Evolutionary conservation across 1,140 invertebrate genomes (phyloP).

Genomic region (Kradibia gibbosae): DNA sequence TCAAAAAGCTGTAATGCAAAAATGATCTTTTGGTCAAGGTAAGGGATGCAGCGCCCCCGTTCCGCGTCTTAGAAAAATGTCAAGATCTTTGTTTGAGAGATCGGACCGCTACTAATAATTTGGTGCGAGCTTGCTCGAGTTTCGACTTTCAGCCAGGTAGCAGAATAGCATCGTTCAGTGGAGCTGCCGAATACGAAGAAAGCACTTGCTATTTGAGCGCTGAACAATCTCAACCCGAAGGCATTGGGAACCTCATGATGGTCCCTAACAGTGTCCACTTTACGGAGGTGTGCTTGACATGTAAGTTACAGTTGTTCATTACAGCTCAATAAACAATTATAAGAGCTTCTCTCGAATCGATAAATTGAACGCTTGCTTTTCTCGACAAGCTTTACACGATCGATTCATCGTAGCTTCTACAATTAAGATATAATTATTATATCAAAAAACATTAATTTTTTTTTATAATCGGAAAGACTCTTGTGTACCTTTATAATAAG

Average conservation of each 20-base stretch:
- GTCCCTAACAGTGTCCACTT: constrained; percentile 91
- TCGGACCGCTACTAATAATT: constrained; percentile 83
- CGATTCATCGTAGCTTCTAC: too few relatives aligned
- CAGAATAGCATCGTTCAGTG: constrained; percentile 85
- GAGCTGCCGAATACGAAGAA: constrained; percentile 89
- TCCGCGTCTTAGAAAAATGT: constrained; percentile 88
- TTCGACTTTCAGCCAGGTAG: constrained; percentile 93
- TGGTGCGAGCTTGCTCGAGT: constrained; percentile 85
- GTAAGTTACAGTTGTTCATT: constrained; percentile 77
- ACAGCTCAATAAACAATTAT: too few relatives aligned
- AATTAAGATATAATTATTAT: too few relatives aligned
- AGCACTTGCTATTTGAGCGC: constrained; percentile 90
- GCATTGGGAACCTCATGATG: constrained; percentile 87
- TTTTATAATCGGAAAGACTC: too few relatives aligned
- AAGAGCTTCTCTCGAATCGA: too few relatives aligned
- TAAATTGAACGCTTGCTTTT: too few relatives aligned
- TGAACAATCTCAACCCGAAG: constrained; percentile 88
- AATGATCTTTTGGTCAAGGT: constrained; percentile 70
- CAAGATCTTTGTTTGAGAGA: constrained; percentile 89
- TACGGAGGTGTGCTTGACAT: constrained; percentile 89
- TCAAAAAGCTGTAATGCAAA: not conserved
- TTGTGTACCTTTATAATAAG: too few relatives aligned
- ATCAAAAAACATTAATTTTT: too few relatives aligned
- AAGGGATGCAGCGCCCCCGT: constrained; percentile 85
- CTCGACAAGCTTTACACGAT: too few relatives aligned